Evolutionary conservation across 2,888 invertebrate genomes (phyloP).

Genomic region (Tenthredo amoena): DNA sequence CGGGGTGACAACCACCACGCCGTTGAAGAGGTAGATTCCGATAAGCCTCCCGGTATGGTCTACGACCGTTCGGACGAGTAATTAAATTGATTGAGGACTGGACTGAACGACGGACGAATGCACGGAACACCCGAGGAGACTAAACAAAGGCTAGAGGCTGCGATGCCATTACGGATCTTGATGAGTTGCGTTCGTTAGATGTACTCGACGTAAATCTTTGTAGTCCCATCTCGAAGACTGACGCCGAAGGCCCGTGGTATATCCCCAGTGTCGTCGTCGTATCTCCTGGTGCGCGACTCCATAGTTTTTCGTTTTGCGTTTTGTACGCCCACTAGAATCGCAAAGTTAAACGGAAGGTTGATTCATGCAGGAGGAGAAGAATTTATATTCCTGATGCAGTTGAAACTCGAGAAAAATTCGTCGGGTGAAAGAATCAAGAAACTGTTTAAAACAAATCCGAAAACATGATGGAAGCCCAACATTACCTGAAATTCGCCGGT

Average conservation of each 20-base stretch:
- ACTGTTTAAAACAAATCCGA: not conserved
- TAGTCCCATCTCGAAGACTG: slow-evolving; percentile 35
- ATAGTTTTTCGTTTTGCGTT: not conserved
- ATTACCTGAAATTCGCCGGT: too few species aligned
- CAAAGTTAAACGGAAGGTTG: not conserved
- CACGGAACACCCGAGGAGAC: slow-evolving; percentile 44
- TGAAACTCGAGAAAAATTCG: not conserved
- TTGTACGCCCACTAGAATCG: slow-evolving; percentile 9
- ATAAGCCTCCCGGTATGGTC: slow-evolving; percentile 55
- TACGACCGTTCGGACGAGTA: slow-evolving; percentile 58
- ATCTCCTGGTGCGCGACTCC: not conserved
- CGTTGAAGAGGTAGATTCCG: slow-evolving; percentile 54
- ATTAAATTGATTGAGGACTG: slow-evolving; percentile 64
- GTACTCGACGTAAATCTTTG: slow-evolving; percentile 50
- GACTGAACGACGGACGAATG: slow-evolving; percentile 32
- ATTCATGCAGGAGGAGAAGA: not conserved
- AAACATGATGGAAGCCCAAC: not conserved
- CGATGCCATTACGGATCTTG: slow-evolving; percentile 66
- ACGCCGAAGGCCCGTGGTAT: slow-evolving; percentile 16
- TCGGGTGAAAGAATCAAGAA: not conserved
- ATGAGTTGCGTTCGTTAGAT: slow-evolving; percentile 68
- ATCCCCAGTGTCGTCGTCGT: not conserved
- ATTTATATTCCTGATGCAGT: not conserved
- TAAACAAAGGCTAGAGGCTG: slow-evolving; percentile 63
- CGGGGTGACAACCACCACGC: slow-evolving; percentile 26